Percentiles rank a stretch among this genome's conserved stretches.
Conservation (phyloP, 2,888 invertebrate species). For the Icerya purchasi region DNA sequence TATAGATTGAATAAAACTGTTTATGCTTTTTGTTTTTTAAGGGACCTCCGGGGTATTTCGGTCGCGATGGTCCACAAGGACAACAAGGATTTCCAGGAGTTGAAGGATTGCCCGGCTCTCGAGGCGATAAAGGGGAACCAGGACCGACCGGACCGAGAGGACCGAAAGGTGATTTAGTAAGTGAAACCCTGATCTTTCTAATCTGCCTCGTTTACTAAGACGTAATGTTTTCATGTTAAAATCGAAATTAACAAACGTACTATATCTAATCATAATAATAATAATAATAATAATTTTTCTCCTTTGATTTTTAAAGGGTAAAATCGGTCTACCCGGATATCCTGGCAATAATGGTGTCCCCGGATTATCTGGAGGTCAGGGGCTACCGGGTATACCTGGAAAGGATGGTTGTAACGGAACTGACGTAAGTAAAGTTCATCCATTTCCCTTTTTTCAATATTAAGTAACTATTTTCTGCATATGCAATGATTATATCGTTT, state of each 20-base stretch:
- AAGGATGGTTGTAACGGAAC: slow-evolving; percentile 91
- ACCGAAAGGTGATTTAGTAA: slow-evolving; percentile 68
- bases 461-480: no score
- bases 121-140: slow-evolving; percentile 53
- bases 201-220: not conserved
- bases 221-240: no score
- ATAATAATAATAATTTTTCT: slow-evolving; percentile 1
- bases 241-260: no score
- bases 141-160: slow-evolving; percentile 62
- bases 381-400: slow-evolving; percentile 60
- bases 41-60: slow-evolving; percentile 54
- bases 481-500: no score
- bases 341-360: slow-evolving; percentile 53
- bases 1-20: no score
- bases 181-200: slow-evolving; percentile 19
- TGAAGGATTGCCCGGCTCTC: slow-evolving; percentile 42
- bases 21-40: slow-evolving; percentile 25
- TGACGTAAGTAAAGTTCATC: slow-evolving; percentile 50
- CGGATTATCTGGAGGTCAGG: slow-evolving; percentile 41
- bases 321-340: slow-evolving; percentile 69
- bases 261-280: no score
- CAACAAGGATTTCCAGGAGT: slow-evolving; percentile 51
- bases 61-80: slow-evolving; percentile 58
- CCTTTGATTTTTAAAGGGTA: slow-evolving; percentile 32
- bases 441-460: no score